Base-by-base conservation (phyloP, 2,113 vertebrate genomes). In the Perognathus longimembris region DNA sequence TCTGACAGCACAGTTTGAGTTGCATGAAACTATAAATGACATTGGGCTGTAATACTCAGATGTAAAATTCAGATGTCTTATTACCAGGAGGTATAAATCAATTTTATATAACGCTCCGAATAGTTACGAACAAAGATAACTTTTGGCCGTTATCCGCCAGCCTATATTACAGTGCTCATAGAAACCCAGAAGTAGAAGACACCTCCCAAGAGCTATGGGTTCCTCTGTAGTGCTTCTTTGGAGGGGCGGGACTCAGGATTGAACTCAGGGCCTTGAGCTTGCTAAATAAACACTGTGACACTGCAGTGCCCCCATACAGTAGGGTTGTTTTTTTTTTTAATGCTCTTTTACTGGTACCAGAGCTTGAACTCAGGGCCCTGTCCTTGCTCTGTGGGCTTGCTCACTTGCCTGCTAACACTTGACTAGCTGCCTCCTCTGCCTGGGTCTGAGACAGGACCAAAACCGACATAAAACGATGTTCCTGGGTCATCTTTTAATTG, bases 401-500 rank as follows among this genome's bases (percentile, higher is more conserved):
- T 54, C 50, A 54, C 50, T 54, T 54, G 50, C 12, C 50, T 54
- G 50, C 45, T 45, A 45, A 45, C 2, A n/a, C 1, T 7, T 11
- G 1, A 38, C 32, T n/a, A 4, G 7, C 57, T 40, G n/a, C 14
- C 75, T 36, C 4, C 57, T 50, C 45, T 22, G 15, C 63, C 26
- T 18, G 15, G 12, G 30, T 36, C 28, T 24, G 57, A 34, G 61
- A 26, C 1, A 0, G 4, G 12, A 26, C 32, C 9, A 24, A 11
- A 34, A 57, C 24, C 50, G 66, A 57, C 24, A 10, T 5, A 24
- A 66, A 45, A 32, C 61, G 11, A 61, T 1, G 11, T 14, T 20
- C 17, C 45, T 2, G 4, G 20, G 2, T 18, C 38, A 4, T 10
- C 0, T 6, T 38, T 28, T 12, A 36, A 36, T 10, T 30, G 4